Evolutionary conservation across 2,888 invertebrate genomes (phyloP).

Genomic region (Aproaerema taeniolella): DNA sequence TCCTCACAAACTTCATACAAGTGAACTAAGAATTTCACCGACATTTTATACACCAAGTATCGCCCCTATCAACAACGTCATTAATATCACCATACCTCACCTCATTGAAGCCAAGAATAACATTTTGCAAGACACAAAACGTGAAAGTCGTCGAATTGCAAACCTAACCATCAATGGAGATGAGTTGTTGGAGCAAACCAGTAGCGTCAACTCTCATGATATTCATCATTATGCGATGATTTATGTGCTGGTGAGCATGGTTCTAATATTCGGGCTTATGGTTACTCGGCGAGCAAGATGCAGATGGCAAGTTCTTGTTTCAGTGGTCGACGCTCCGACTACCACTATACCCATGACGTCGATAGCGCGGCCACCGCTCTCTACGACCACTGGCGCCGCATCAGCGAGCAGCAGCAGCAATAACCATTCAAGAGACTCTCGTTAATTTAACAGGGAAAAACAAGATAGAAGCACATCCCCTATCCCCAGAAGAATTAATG

Average conservation of each 20-base stretch:
- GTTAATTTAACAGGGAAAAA: neutral
- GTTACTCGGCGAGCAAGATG: neutral
- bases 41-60: conserved; percentile 1
- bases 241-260: neutral
- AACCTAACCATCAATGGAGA: too few species aligned
- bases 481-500: neutral
- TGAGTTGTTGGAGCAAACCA: too few species aligned
- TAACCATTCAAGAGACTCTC: neutral
- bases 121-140: neutral
- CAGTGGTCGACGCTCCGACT: too few species aligned
- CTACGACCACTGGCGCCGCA: neutral
- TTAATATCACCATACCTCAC: conserved; percentile 5
- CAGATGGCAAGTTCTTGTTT: neutral
- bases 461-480: neutral
- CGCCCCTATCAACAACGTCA: conserved; percentile 6
- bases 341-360: too few species aligned
- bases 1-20: conserved; percentile 4
- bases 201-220: conserved; percentile 5
- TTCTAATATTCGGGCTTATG: neutral
- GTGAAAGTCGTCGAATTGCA: neutral
- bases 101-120: too few species aligned
- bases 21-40: neutral
- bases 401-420: neutral
- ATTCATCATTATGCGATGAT: conserved; percentile 9
- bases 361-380: neutral